A percentile compares a stretch with the other conserved stretches of the same genome.
These are phyloP conservation scores for Scaptomyza graminum DNA, from an alignment of 1,140 invertebrate species.

Conservation along the genomic window DNA sequence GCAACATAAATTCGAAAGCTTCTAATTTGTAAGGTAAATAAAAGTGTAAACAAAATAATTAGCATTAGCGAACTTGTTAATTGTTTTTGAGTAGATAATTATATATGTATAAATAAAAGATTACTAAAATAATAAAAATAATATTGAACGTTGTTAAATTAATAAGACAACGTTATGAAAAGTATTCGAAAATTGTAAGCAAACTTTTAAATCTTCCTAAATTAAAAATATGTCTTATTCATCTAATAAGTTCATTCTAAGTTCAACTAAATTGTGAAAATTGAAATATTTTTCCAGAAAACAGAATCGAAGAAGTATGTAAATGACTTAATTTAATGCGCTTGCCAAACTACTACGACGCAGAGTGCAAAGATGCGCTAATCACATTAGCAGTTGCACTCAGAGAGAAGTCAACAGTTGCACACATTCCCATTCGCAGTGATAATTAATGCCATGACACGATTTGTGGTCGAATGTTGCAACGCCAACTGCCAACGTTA, in stretches of 20 bases:
- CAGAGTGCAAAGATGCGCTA: constrained; percentile 32
- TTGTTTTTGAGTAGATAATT: not conserved
- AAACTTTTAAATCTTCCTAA: no score
- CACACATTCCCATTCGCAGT: constrained; percentile 25
- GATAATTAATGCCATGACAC: constrained; percentile 48
- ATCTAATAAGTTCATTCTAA: no score
- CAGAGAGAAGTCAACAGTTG: constrained; percentile 15
- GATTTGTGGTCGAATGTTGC: constrained; percentile 28
- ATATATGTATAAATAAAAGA: no score
- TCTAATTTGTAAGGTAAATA: constrained; percentile 5
- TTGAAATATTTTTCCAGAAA: not conserved
- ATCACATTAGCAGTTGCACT: constrained; percentile 40
- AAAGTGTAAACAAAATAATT: constrained; percentile 5
- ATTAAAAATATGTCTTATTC: no score
- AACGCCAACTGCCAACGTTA: not conserved
- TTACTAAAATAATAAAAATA: no score
- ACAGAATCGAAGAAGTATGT: not conserved
- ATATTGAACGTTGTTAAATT: no score
- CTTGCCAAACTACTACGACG: constrained; percentile 19
- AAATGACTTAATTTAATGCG: constrained; percentile 16
- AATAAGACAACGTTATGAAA: no score
- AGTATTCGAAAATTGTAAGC: no score
- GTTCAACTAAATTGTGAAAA: not conserved
- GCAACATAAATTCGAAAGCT: not conserved
- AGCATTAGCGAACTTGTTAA: constrained; percentile 4